Conservation (phyloP, 1,140 invertebrate genomes). For the Drosophila subpulchrella region DNA sequence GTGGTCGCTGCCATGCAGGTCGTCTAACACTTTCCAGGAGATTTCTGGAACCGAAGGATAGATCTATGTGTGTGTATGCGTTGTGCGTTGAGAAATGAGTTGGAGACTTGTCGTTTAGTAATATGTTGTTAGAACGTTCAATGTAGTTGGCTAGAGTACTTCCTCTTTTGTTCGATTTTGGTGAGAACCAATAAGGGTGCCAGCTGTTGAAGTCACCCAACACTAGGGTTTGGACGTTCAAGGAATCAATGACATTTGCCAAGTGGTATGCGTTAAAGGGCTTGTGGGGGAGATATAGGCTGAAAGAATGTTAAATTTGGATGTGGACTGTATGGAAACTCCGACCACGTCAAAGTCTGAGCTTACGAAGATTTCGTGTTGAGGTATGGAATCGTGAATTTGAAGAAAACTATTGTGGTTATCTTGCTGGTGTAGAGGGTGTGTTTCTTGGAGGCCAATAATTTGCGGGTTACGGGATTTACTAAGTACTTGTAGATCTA, state of each 20-base stretch:
- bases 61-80: not conserved
- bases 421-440: not conserved
- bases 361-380: not conserved
- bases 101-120: too few relatives aligned
- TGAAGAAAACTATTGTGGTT: not conserved
- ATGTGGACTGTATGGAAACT: not conserved
- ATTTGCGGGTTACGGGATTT: not conserved
- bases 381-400: not conserved
- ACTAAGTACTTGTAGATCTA: not conserved
- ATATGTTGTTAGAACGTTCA: not conserved
- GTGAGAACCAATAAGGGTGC: not conserved
- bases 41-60: not conserved
- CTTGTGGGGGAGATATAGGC: not conserved
- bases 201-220: not conserved
- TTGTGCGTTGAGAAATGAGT: too few relatives aligned
- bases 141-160: not conserved
- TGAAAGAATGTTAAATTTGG: not conserved
- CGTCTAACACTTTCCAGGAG: not conserved
- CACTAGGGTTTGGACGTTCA: not conserved
- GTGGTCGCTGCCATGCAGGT: not conserved
- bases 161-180: not conserved
- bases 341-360: too few relatives aligned
- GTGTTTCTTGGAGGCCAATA: not conserved
- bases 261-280: not conserved
- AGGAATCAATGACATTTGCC: not conserved